Evolutionary conservation across 2,888 invertebrate species (phyloP).

Genomic region (Pheosia tremula): DNA sequence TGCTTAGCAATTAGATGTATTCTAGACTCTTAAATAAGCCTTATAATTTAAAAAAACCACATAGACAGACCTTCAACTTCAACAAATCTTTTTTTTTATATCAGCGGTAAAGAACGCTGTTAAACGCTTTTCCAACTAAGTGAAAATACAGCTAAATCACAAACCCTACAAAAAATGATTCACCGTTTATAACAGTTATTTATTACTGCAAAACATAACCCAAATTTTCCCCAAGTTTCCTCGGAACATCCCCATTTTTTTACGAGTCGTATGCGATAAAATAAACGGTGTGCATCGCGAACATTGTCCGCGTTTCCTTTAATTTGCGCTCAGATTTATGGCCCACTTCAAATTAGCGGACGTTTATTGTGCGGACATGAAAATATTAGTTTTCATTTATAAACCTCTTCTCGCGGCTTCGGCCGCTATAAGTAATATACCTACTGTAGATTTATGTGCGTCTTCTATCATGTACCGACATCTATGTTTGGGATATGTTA

Average conservation of each 20-base stretch:
- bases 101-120: no score
- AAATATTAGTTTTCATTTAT: slow-evolving; percentile 32
- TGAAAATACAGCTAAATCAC: background rate
- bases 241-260: slow-evolving; percentile 14
- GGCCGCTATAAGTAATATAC: no score
- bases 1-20: no score
- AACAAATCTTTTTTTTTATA: no score
- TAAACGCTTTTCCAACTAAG: no score
- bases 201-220: slow-evolving; percentile 20
- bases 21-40: no score
- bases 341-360: slow-evolving; percentile 41
- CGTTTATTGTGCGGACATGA: slow-evolving; percentile 43
- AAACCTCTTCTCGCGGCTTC: slow-evolving; percentile 1
- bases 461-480: no score
- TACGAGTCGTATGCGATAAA: slow-evolving; percentile 24
- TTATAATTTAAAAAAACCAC: no score
- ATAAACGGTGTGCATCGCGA: slow-evolving; percentile 32
- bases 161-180: background rate
- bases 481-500: no score
- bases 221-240: background rate
- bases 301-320: slow-evolving; percentile 46
- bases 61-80: no score
- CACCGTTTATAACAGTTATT: slow-evolving; percentile 28
- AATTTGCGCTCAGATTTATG: slow-evolving; percentile 54
- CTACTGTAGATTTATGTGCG: no score